Percentiles rank a stretch among this genome's conserved stretches.
Evolutionary conservation across 2,113 vertebrate genomes (phyloP).

Genomic region (Nipponia nippon): DNA sequence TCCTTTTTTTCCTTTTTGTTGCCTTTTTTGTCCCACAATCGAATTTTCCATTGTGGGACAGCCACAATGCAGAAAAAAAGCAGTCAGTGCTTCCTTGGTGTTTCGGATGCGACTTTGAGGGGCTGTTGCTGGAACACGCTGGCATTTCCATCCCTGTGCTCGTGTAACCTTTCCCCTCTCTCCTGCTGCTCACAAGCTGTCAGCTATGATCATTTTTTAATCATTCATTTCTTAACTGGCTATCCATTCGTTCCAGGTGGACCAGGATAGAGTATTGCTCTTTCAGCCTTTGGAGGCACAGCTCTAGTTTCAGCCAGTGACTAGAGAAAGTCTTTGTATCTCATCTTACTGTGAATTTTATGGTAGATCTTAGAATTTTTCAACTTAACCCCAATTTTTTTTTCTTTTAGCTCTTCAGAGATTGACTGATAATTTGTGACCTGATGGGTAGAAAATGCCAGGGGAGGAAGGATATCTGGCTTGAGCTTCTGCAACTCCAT

Average conservation of each 20-base stretch:
- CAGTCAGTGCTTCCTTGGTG: neutral
- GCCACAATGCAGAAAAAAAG: neutral
- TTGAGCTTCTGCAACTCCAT: neutral
- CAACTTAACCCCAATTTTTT: neutral
- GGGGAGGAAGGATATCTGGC: neutral
- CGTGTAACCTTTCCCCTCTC: neutral
- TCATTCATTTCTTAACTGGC: neutral
- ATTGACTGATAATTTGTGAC: neutral
- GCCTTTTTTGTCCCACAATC: accelerated
- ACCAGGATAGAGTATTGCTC: neutral
- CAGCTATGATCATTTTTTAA: neutral
- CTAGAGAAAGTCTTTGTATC: neutral
- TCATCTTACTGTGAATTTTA: neutral
- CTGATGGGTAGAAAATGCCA: neutral
- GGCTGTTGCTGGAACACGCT: accelerated
- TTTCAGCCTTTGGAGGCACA: neutral
- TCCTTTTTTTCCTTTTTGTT: too few relatives aligned
- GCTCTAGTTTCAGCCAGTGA: neutral
- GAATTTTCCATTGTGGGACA: neutral
- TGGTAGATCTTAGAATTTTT: neutral
- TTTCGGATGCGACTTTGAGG: accelerated
- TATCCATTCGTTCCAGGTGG: neutral
- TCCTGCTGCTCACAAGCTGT: neutral
- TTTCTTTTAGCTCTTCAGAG: neutral
- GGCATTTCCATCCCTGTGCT: neutral